Conservation (phyloP, 2,113 vertebrate genomes). For the Geococcyx californianus region DNA sequence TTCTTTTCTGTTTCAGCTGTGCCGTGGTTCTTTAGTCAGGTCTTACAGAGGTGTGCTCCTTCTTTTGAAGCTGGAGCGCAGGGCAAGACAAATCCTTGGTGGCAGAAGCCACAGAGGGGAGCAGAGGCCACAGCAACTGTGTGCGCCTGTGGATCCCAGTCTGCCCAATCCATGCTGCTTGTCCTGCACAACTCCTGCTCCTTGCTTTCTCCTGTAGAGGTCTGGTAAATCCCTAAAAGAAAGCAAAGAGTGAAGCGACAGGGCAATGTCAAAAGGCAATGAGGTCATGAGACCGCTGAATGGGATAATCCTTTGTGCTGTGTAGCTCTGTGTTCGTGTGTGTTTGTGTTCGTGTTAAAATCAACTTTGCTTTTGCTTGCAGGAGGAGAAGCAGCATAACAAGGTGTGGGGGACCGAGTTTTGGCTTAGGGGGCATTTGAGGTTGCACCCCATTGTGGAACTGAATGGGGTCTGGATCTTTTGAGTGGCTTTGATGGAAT, state of each 20-base stretch:
- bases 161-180: not conserved
- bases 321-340: not conserved
- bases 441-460: conserved; percentile 29
- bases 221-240: conserved; percentile 22
- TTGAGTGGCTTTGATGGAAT: not conserved
- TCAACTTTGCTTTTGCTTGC: conserved; percentile 49
- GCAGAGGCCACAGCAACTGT: not conserved
- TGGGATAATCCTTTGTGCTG: not conserved
- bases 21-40: conserved; percentile 6
- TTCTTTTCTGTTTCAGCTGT: conserved; percentile 67
- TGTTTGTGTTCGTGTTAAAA: not conserved
- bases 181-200: not conserved
- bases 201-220: conserved; percentile 9
- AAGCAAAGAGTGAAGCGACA: conserved; percentile 22
- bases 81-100: not conserved
- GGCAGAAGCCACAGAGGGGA: conserved; percentile 14
- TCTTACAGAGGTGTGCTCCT: not conserved
- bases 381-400: conserved; percentile 54
- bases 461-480: conserved; percentile 51
- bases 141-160: not conserved
- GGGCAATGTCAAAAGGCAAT: not conserved
- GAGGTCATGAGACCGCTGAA: not conserved
- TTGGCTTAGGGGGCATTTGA: conserved; percentile 32
- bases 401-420: conserved; percentile 6
- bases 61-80: conserved; percentile 16